Evolutionary conservation across 2,113 vertebrate species (phyloP).

Genomic region (Brienomyrus brachyistius): DNA sequence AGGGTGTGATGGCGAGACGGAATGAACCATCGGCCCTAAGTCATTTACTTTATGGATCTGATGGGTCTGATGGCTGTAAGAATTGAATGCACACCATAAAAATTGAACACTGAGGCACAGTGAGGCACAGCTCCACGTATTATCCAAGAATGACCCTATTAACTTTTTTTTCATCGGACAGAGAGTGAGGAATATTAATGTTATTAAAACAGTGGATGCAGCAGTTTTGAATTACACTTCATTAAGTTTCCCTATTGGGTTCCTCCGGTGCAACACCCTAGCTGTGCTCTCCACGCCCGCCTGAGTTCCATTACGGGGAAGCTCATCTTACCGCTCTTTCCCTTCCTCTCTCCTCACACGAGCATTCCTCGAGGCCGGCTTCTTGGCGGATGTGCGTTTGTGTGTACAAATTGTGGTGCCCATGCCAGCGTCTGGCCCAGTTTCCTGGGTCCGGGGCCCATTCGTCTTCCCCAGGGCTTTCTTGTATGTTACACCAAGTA

Average conservation of each 20-base stretch:
- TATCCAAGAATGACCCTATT: conserved; percentile 47
- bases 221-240: conserved; percentile 44
- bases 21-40: conserved; percentile 23
- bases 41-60: conserved; percentile 35
- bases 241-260: conserved; percentile 37
- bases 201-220: conserved; percentile 37
- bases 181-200: conserved; percentile 34
- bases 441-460: neutral
- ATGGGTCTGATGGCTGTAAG: conserved; percentile 36
- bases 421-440: neutral
- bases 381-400: neutral
- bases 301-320: neutral
- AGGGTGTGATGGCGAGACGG: conserved; percentile 9
- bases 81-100: conserved; percentile 40
- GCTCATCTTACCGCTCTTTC: neutral
- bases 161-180: conserved; percentile 28
- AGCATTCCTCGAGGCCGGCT: neutral
- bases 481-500: neutral
- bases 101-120: conserved; percentile 41
- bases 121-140: conserved; percentile 43
- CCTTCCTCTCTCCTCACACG: neutral
- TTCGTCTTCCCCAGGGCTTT: neutral
- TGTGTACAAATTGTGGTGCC: neutral
- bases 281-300: neutral
- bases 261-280: conserved; percentile 15